phyloP scores from a whole-genome alignment of 23 tunicate genomes.

The Trididemnum nubilum region DNA sequence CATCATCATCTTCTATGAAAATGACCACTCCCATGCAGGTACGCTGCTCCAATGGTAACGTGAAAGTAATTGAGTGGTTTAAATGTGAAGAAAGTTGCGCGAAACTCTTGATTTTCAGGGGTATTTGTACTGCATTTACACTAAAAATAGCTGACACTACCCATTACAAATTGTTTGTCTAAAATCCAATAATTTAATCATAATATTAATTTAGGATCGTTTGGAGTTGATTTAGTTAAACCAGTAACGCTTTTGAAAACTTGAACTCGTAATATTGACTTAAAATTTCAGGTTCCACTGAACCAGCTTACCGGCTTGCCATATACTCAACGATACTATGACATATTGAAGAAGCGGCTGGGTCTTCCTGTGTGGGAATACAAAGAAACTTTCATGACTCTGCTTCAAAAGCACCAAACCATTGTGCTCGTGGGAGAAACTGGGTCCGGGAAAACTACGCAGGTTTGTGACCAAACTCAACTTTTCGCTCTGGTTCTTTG shows the following conservation, averaged over 20 bases:
- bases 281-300: constrained; percentile 42
- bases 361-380: constrained; percentile 94
- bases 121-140: too few species aligned
- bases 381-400: constrained; percentile 75
- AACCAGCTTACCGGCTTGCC: constrained; percentile 85
- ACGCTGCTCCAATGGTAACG: neutral
- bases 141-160: too few species aligned
- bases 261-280: too few species aligned
- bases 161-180: too few species aligned
- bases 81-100: too few species aligned
- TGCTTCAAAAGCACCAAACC: constrained; percentile 77
- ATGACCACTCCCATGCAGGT: constrained; percentile 38
- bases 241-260: too few species aligned
- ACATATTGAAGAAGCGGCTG: constrained; percentile 81
- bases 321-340: constrained; percentile 89
- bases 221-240: too few species aligned
- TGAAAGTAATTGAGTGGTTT: too few species aligned
- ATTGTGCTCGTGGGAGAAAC: constrained; percentile 95
- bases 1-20: constrained; percentile 43
- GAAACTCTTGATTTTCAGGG: too few species aligned
- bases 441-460: constrained; percentile 97
- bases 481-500: neutral
- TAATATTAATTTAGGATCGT: too few species aligned
- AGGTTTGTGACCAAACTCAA: too few species aligned
- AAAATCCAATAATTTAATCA: too few species aligned